phyloP scores from a whole-genome alignment of 2,797 vertebrate species.

The Coranthus polyacanthus region DNA sequence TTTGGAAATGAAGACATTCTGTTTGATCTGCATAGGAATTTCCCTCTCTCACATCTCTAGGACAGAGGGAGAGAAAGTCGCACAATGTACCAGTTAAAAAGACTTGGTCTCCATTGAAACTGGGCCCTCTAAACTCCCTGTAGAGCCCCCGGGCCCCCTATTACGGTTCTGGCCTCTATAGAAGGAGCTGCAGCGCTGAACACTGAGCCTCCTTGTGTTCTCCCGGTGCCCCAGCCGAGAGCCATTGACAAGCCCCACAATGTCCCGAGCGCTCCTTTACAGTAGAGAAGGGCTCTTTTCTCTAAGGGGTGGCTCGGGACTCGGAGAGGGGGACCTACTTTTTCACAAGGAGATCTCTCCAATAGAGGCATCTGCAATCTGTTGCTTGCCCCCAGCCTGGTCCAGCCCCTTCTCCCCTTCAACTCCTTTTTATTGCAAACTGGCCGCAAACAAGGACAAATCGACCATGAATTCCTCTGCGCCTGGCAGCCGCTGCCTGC shows the following conservation, averaged over 20 bases:
- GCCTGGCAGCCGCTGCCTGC: slow-evolving; percentile 75
- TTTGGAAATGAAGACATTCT: slow-evolving; percentile 79
- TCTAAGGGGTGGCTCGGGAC: slow-evolving; percentile 73
- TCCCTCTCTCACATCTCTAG: slow-evolving; percentile 69
- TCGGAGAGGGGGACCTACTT: slow-evolving; percentile 68
- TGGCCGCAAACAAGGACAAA: slow-evolving; percentile 79
- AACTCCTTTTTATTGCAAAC: slow-evolving; percentile 76
- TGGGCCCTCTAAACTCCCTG: slow-evolving; percentile 79
- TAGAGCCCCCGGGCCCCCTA: slow-evolving; percentile 73
- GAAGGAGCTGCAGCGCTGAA: slow-evolving; percentile 75
- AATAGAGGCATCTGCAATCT: slow-evolving; percentile 85
- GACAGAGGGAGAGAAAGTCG: slow-evolving; percentile 62
- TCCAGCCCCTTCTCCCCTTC: slow-evolving; percentile 68
- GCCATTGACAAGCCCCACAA: slow-evolving; percentile 83
- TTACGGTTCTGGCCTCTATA: slow-evolving; percentile 76
- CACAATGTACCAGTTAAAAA: slow-evolving; percentile 78
- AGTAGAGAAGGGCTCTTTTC: slow-evolving; percentile 83
- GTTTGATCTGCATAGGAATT: slow-evolving; percentile 84
- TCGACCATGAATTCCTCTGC: slow-evolving; percentile 81
- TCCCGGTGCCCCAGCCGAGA: slow-evolving; percentile 76
- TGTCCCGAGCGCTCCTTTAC: slow-evolving; percentile 81
- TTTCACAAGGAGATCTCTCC: slow-evolving; percentile 77
- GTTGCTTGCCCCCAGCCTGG: slow-evolving; percentile 71
- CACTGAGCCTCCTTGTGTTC: slow-evolving; percentile 84
- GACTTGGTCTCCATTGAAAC: slow-evolving; percentile 76